Conservation (phyloP, 2,888 invertebrate genomes). For the Drosophila birchii region DNA sequence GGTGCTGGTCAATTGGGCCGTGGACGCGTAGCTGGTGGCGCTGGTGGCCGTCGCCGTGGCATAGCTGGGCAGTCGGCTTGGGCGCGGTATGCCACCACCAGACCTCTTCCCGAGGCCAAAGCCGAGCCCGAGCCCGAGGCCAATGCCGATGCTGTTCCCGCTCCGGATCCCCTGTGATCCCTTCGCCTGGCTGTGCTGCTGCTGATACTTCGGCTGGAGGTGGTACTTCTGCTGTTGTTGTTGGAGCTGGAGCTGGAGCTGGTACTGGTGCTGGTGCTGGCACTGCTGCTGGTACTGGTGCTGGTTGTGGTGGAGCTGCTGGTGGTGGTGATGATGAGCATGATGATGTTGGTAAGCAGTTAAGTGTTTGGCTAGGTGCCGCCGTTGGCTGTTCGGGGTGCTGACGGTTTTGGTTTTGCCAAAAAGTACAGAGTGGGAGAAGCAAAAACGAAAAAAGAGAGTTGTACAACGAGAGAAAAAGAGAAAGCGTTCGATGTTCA, state of each 20-base stretch:
- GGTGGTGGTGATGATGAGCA: constrained; percentile 60
- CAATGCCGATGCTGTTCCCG: constrained; percentile 14
- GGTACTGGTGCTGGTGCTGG: constrained; percentile 27
- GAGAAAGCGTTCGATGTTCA: constrained; percentile 67
- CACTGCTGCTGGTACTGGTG: constrained; percentile 36
- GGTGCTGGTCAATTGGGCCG: constrained; percentile 66
- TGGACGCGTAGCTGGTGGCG: constrained; percentile 74
- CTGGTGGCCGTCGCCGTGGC: constrained; percentile 73
- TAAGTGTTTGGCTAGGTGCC: constrained; percentile 83
- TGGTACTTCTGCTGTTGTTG: constrained; percentile 24
- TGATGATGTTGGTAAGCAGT: constrained; percentile 73
- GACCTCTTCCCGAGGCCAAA: constrained; percentile 2
- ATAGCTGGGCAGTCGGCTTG: constrained; percentile 68
- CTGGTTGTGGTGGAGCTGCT: constrained; percentile 37
- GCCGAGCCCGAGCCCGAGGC: not conserved
- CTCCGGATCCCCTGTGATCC: constrained; percentile 2
- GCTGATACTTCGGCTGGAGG: constrained; percentile 21
- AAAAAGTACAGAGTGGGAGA: constrained; percentile 58
- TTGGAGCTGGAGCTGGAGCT: constrained; percentile 27
- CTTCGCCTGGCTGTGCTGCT: constrained; percentile 10
- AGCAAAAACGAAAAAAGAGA: constrained; percentile 71
- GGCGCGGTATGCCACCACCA: constrained; percentile 24
- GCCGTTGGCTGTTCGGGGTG: constrained; percentile 84
- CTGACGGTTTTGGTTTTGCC: constrained; percentile 72
- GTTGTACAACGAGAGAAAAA: constrained; percentile 78